These are phyloP conservation scores for Scaptomyza hsui DNA, from an alignment of 1,140 invertebrate genomes.

Conservation along the genomic window DNA sequence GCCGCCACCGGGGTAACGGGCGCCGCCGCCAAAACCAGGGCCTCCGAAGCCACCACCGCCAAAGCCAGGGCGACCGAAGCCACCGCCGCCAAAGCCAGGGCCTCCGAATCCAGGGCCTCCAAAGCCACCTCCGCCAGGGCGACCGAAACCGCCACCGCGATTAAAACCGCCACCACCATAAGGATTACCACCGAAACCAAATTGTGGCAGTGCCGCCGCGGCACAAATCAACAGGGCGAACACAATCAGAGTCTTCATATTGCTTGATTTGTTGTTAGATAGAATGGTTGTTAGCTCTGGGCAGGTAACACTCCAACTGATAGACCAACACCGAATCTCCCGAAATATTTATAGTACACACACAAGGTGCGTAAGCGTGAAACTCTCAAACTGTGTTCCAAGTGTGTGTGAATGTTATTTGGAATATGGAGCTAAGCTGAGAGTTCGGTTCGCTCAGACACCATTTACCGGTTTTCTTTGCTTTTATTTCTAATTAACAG, in stretches of 20 bases:
- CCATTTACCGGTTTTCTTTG: conserved; percentile 64
- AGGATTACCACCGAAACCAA: conserved; percentile 30
- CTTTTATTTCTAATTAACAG: conserved; percentile 63
- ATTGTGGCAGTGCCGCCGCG: conserved; percentile 50
- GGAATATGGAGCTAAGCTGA: background rate
- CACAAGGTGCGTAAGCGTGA: conserved; percentile 15
- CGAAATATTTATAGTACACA: conserved; percentile 31
- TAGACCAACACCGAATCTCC: conserved; percentile 13
- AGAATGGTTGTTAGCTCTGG: conserved; percentile 21
- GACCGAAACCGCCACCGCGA: conserved; percentile 33
- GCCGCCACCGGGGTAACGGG: conserved; percentile 14
- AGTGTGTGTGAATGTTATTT: conserved; percentile 44
- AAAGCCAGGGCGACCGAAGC: conserved; percentile 17
- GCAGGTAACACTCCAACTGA: conserved; percentile 55
- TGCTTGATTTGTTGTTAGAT: conserved; percentile 1
- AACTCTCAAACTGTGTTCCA: background rate
- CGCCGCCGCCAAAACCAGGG: conserved; percentile 31
- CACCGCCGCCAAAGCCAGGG: conserved; percentile 8
- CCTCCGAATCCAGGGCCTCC: conserved; percentile 20
- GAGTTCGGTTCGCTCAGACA: conserved; percentile 12
- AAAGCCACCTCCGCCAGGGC: too few species aligned
- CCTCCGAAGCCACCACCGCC: conserved; percentile 27
- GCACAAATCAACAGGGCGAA: conserved; percentile 50
- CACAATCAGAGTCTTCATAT: conserved; percentile 69
- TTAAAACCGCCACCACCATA: conserved; percentile 8